A percentile compares a stretch with the other conserved stretches of the same genome.
These are phyloP conservation scores for Diuraphis noxia DNA, from an alignment of 1,140 invertebrate species.

Conservation along the genomic window DNA sequence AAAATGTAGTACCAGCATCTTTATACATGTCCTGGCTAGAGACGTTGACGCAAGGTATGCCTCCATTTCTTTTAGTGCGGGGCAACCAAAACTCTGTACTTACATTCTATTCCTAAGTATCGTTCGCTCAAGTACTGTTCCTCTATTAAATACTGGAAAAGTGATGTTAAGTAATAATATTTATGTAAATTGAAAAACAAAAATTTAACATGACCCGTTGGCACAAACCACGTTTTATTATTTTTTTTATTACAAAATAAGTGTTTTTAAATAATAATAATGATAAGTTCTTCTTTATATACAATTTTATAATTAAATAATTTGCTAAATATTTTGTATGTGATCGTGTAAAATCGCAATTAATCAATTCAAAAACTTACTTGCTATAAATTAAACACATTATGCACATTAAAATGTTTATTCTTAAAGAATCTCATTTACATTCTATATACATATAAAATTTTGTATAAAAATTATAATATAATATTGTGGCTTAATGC, in stretches of 20 bases:
- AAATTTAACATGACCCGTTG: background rate
- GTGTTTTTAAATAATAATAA: background rate
- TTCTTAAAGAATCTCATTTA: slow-evolving; percentile 10
- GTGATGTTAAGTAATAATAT: slow-evolving; percentile 25
- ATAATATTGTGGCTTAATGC: too few relatives aligned
- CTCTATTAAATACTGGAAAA: slow-evolving; percentile 28
- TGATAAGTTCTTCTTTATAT: background rate
- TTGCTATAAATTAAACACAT: background rate
- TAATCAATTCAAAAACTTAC: background rate
- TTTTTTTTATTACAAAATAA: background rate
- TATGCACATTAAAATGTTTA: background rate
- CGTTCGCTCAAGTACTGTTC: slow-evolving; percentile 18
- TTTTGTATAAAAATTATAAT: background rate
- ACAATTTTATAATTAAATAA: slow-evolving; percentile 6
- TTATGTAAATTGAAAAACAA: slow-evolving; percentile 15
- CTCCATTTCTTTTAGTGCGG: slow-evolving; percentile 86
- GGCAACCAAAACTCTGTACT: slow-evolving; percentile 95
- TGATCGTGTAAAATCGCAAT: background rate
- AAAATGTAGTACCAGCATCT: slow-evolving; percentile 82
- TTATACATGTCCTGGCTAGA: slow-evolving; percentile 95
- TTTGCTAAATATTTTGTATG: background rate
- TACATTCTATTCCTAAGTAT: slow-evolving; percentile 87
- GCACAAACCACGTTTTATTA: background rate
- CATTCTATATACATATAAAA: background rate
- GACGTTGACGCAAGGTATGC: slow-evolving; percentile 84